Evolutionary conservation across 2,797 vertebrate species (phyloP).

Genomic region (Rallus crepitans): DNA sequence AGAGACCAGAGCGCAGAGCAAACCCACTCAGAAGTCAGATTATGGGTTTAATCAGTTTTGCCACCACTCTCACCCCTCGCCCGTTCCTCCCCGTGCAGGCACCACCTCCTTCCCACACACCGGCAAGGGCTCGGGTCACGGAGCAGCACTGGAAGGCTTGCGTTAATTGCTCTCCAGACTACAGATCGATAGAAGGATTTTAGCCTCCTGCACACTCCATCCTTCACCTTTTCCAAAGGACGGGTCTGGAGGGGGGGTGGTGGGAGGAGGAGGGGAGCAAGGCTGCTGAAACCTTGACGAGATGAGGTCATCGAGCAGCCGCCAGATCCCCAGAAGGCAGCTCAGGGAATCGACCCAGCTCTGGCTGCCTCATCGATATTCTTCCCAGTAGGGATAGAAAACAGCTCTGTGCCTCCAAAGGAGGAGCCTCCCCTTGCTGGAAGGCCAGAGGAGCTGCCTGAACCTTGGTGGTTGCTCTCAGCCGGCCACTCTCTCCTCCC

Average conservation of each 20-base stretch:
- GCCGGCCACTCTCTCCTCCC: neutral
- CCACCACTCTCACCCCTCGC: neutral
- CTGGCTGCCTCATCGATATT: slow-evolving; percentile 27
- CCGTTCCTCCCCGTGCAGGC: neutral
- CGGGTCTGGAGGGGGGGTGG: neutral
- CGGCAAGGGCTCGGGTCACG: neutral
- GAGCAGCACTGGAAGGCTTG: slow-evolving; percentile 26
- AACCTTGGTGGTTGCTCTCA: neutral
- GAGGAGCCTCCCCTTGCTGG: neutral
- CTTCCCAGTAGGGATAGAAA: neutral
- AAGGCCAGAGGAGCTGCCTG: neutral
- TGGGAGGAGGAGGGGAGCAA: slow-evolving; percentile 29
- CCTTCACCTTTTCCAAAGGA: slow-evolving; percentile 66
- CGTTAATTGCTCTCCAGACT: slow-evolving; percentile 73
- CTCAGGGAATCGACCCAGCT: slow-evolving; percentile 49
- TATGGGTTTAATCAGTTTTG: neutral
- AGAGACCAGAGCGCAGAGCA: neutral
- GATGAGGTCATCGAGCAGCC: slow-evolving; percentile 66
- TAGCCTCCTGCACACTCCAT: slow-evolving; percentile 72
- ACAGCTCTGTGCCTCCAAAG: neutral
- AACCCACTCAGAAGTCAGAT: neutral
- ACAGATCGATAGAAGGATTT: slow-evolving; percentile 71
- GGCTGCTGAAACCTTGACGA: slow-evolving; percentile 68
- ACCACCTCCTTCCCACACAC: neutral
- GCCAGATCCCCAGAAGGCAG: slow-evolving; percentile 43